Base-by-base conservation (phyloP, 2,888 invertebrate genomes). In the Acleris laterana region DNA sequence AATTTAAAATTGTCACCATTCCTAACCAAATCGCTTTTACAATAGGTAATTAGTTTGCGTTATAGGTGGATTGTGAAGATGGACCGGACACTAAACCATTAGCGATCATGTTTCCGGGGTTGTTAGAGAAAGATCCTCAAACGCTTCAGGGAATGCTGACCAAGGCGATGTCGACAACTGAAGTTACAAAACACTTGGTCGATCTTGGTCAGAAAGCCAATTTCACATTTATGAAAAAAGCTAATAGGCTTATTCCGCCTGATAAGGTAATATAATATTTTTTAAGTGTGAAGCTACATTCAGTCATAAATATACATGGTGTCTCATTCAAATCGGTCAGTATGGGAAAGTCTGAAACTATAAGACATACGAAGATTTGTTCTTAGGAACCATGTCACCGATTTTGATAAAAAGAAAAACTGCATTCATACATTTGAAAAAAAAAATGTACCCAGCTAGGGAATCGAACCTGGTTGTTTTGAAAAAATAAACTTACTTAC, bases 141-240 rank as follows among this genome's bases (percentile, higher is more conserved):
- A 89, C 85, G 42, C 76, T 90, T 52, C 76, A 88, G 75, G 87
- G 85, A 52, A 83, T 91, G 75, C 72, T 89, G 20, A 85, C 82
- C 61, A 86, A 83, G 68, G 83, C 78, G 5, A 89, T 91, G 87
- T 91, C 90, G 4, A 91, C 90, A 11, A 90, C 90, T 16, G 90
- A 91, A 80, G 88, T 91, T 16, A 90, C 90, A 2, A 85, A 81
- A 65, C 87, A 88, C 75, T 79, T 91, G 67, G 87, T 91, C 20
- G 81, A 87, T 69, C 79, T 88, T 25, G 89, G 89, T 0, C 85
- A 90, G 74, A 90, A 90, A 75, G 90, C 90, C 3, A 87, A 89
- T 72, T 90, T 89, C 68, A 80, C 83, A 4, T 88, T 85, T 60
- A 88, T 91, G 88, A 90, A 89, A 77, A 89, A 90, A 76, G 81